phyloP scores from a whole-genome alignment of 2,797 vertebrate species.

The Oreochromis mossambicus region DNA sequence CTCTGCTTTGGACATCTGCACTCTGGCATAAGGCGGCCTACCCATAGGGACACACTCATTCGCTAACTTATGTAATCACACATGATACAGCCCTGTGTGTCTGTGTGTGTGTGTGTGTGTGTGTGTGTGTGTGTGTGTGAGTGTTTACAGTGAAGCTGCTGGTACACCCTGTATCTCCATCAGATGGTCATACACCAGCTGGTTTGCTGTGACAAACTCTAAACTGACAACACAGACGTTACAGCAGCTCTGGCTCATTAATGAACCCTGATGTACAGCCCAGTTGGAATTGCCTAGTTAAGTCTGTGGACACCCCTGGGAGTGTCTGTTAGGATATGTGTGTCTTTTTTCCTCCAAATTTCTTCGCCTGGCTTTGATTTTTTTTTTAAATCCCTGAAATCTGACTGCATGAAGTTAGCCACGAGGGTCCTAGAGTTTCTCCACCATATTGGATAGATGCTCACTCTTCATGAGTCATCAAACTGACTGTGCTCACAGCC shows the following conservation, averaged over 20 bases:
- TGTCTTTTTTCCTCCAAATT: neutral
- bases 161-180: constrained; percentile 46
- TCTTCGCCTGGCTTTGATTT: neutral
- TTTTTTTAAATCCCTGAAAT: neutral
- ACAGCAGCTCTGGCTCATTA: constrained; percentile 7
- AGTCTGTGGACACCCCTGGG: neutral
- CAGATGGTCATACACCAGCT: constrained; percentile 56
- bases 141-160: constrained; percentile 42
- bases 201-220: constrained; percentile 44
- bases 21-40: constrained; percentile 46
- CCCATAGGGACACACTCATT: constrained; percentile 51
- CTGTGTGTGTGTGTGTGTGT: constrained; percentile 3
- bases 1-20: constrained; percentile 73
- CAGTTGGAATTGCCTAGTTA: neutral
- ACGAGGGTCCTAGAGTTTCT: neutral
- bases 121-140: neutral
- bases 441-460: neutral
- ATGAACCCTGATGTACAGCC: constrained; percentile 3
- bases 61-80: constrained; percentile 55
- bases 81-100: neutral
- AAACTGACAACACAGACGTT: constrained; percentile 25
- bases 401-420: neutral
- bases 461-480: neutral
- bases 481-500: neutral
- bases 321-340: neutral